Conservation (phyloP, 2,113 vertebrate genomes). For the Apteryx owenii region DNA sequence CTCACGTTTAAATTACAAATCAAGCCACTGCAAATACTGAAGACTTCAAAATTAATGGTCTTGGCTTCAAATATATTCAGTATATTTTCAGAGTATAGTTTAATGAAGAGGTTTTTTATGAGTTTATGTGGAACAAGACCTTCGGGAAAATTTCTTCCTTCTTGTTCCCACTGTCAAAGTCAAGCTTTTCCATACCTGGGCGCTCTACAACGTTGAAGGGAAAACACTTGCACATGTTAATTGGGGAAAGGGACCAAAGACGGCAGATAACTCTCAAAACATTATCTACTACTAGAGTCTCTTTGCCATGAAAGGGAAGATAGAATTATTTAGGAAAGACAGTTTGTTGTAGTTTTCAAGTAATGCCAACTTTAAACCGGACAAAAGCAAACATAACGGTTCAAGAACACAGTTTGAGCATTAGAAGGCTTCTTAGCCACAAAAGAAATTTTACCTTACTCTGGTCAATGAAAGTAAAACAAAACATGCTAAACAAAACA, state of each 20-base stretch:
- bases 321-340: background rate
- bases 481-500: background rate
- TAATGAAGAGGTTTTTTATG: background rate
- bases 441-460: background rate
- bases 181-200: background rate
- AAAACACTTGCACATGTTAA: background rate
- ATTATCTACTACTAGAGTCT: background rate
- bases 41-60: background rate
- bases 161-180: background rate
- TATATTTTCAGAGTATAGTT: background rate
- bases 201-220: background rate
- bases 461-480: background rate
- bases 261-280: background rate
- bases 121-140: background rate
- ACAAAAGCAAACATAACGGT: background rate
- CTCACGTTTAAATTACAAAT: background rate
- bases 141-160: background rate
- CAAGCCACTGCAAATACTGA: background rate
- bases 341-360: background rate
- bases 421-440: background rate
- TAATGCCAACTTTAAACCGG: background rate
- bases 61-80: background rate
- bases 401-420: background rate
- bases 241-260: background rate
- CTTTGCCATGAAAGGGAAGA: background rate